Evolutionary conservation across 2,888 invertebrate genomes (phyloP), one percentile per base, ranked within the genome.

Genomic region (Lasioglossum figueresi): DNA sequence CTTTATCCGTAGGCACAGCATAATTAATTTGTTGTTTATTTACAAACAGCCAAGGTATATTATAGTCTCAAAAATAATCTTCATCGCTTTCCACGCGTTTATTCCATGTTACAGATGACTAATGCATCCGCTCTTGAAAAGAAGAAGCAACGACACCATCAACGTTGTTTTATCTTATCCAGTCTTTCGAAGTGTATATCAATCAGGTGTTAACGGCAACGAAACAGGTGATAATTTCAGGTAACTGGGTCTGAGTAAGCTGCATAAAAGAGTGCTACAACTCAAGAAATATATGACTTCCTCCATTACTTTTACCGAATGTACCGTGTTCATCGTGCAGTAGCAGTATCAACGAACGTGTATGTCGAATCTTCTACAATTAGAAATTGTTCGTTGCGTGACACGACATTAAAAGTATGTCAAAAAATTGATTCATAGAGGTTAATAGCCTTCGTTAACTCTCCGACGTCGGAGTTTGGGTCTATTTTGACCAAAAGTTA

Each of bases 141-240:
- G 2, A 56, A 56, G 52, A n/a, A n/a, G 56, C n/a, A 12, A n/a
- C 56, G 12, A n/a, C 10, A 23, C 6, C 10, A 10, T 56, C 56
- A n/a, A n/a, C 52, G 8, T n/a, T 10, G 52, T n/a, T 56, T 56
- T 56, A 56, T 56, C 56, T n/a, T 56, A 23, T 56, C n/a, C 56
- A n/a, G 12, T n/a, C 2, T n/a, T n/a, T 23, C 4, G 56, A 56
- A n/a, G 56, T n/a, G 56, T 56, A n/a, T 56, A 56, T 56, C n/a
- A n/a, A 56, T 56, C 52, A 56, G 52, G 8, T n/a, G 56, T n/a
- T n/a, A 56, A n/a, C 56, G 56, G 56, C 56, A n/a, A n/a, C 56
- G 56, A 56, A 56, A n/a, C 56, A 56, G n/a, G n/a, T n/a, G 56
- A 56, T 56, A 56, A 56, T 56, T 56, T 56, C 10, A n/a, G n/a